Evolutionary conservation across 2,113 vertebrate genomes (phyloP), one percentile per base, ranked within the genome.

Genomic region (Crotalus horridus): DNA sequence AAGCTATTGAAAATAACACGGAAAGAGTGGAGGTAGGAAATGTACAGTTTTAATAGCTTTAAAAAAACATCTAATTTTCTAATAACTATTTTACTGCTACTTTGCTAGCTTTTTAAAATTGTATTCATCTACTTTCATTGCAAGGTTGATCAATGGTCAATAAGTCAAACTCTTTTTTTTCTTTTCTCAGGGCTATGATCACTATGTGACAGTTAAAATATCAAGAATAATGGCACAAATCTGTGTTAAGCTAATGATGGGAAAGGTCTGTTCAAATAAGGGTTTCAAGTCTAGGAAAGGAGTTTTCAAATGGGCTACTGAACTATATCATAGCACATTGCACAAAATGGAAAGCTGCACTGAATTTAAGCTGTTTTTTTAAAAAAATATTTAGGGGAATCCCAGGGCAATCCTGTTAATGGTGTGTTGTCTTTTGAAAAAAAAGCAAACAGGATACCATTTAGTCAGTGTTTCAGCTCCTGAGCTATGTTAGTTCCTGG

Each of bases 121-220:
- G 93, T 59, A 85, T 17, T 86, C 39, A 54, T 91, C 92, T 89
- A 81, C 10, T 89, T 81, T 89, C 51, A 17, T 92, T 95, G 90
- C 13, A 15, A 54, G 56, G 24, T 43, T 94, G 94, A 94, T 95
- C 95, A 95, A 93, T 21, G 89, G 89, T 89, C 90, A 94, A 91
- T 89, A 92, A 59, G 90, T 81, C 43, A 91, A 92, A 90, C n/a
- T 54, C 29, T 74, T 94, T 55, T 39, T 6, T 23, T 46, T 21
- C 51, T 26, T 46, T 92, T 6, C 26, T 90, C 94, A 24, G 89
- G 61, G 21, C 89, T 33, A 61, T 90, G 26, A 94, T 87, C 58
- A 91, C 55, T 90, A n/a, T 91, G 29, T 93, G 90, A 95, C 7
- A 89, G 21, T 4, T 93, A 26, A 92, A 94, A 92, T n/a, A 69